Evolutionary conservation across 1,140 invertebrate species (phyloP).

Genomic region (Manduca sexta): DNA sequence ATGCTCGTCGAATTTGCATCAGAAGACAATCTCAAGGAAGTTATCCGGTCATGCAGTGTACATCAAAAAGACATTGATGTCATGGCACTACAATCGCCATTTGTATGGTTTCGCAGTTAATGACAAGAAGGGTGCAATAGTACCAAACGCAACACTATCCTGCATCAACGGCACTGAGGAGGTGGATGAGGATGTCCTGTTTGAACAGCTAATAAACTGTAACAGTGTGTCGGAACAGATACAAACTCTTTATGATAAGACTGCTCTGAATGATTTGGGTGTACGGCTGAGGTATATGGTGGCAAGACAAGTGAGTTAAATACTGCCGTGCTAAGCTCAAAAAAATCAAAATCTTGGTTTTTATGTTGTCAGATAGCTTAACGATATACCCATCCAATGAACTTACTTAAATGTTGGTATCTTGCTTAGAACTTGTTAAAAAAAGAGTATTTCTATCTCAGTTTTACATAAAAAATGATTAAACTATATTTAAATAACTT

Average conservation of each 20-base stretch:
- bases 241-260: slow-evolving; percentile 75
- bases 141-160: slow-evolving; percentile 19
- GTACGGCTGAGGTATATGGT: slow-evolving; percentile 84
- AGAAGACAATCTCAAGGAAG: slow-evolving; percentile 52
- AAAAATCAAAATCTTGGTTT: no score
- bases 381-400: no score
- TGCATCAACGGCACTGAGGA: slow-evolving; percentile 39
- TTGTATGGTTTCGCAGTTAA: slow-evolving; percentile 79
- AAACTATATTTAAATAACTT: no score
- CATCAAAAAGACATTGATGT: slow-evolving; percentile 69
- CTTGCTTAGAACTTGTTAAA: no score
- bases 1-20: slow-evolving; percentile 79
- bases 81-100: slow-evolving; percentile 76
- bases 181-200: slow-evolving; percentile 39
- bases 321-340: background rate
- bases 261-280: slow-evolving; percentile 83
- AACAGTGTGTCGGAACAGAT: slow-evolving; percentile 81
- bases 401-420: no score
- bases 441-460: no score
- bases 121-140: slow-evolving; percentile 27
- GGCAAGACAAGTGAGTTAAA: slow-evolving; percentile 75
- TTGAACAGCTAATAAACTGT: slow-evolving; percentile 44
- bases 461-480: no score
- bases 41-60: slow-evolving; percentile 54
- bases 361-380: no score